Evolutionary conservation across 2,797 vertebrate species (phyloP).

Genomic region (Allobates femoralis): DNA sequence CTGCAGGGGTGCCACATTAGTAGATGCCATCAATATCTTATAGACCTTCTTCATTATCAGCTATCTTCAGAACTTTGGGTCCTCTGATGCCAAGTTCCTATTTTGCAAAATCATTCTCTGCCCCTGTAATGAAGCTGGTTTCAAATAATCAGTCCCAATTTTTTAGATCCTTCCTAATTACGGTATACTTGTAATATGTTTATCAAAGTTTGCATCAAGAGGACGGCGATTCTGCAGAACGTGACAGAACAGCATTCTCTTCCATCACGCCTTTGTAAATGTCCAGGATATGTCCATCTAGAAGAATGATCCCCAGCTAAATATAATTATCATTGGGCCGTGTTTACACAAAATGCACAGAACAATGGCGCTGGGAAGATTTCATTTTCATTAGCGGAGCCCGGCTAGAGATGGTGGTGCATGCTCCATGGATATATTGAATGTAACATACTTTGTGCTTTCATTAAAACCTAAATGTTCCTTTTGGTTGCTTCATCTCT

Average conservation of each 20-base stretch:
- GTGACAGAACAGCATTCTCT: slow-evolving; percentile 56
- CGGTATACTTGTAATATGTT: slow-evolving; percentile 27
- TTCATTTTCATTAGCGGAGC: slow-evolving; percentile 73
- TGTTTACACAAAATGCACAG: slow-evolving; percentile 71
- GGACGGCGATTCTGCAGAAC: slow-evolving; percentile 42
- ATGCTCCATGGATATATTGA: slow-evolving; percentile 72
- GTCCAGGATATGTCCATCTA: slow-evolving; percentile 70
- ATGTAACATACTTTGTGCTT: slow-evolving; percentile 73
- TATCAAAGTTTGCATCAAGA: slow-evolving; percentile 33
- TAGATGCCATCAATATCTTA: no score
- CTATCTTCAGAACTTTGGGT: no score
- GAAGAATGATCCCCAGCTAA: slow-evolving; percentile 69
- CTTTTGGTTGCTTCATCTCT: slow-evolving; percentile 74
- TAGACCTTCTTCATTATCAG: no score
- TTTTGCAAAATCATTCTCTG: neutral
- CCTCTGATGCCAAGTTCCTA: no score
- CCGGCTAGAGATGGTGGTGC: slow-evolving; percentile 70
- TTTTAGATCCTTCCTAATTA: slow-evolving; percentile 11
- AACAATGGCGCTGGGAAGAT: slow-evolving; percentile 72
- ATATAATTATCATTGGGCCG: slow-evolving; percentile 71
- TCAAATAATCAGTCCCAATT: neutral
- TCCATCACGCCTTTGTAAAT: slow-evolving; percentile 63
- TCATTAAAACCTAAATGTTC: slow-evolving; percentile 73
- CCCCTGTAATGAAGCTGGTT: neutral
- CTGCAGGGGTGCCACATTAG: no score